These are phyloP conservation scores for Apis mellifera DNA, from an alignment of 1,140 invertebrate genomes.

Conservation along the genomic window DNA sequence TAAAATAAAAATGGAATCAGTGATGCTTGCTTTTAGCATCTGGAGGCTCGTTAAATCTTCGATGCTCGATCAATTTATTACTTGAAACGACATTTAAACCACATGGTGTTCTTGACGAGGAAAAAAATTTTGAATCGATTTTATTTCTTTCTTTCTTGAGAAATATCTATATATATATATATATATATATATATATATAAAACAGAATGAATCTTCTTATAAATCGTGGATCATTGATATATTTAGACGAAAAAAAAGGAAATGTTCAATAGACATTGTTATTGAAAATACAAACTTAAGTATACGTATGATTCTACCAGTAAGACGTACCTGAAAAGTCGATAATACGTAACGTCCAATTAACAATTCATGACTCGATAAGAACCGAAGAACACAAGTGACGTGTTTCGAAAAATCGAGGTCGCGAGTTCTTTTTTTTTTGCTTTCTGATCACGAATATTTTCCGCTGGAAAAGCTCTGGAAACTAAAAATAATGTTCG, in stretches of 20 bases:
- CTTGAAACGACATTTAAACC: not conserved
- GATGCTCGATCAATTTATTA: not conserved
- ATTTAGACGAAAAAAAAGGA: no score
- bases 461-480: not conserved
- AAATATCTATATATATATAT: not conserved
- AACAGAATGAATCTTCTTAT: not conserved
- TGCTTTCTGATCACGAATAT: not conserved
- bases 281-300: not conserved
- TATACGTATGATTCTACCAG: not conserved
- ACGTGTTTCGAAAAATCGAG: conserved; percentile 5
- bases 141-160: not conserved
- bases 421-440: not conserved
- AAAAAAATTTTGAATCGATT: no score
- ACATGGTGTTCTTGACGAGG: not conserved
- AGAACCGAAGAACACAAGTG: not conserved
- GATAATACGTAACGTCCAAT: conserved; percentile 17
- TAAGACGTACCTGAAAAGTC: not conserved
- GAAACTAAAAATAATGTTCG: conserved; percentile 1
- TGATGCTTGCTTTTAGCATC: conserved; percentile 10
- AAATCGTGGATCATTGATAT: not conserved
- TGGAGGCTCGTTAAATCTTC: conserved; percentile 31
- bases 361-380: conserved; percentile 27
- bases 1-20: conserved; percentile 3
- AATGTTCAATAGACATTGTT: no score
- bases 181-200: no score